These are phyloP conservation scores for Cettia cetti DNA, from an alignment of 2,113 vertebrate species.

Conservation along the genomic window DNA sequence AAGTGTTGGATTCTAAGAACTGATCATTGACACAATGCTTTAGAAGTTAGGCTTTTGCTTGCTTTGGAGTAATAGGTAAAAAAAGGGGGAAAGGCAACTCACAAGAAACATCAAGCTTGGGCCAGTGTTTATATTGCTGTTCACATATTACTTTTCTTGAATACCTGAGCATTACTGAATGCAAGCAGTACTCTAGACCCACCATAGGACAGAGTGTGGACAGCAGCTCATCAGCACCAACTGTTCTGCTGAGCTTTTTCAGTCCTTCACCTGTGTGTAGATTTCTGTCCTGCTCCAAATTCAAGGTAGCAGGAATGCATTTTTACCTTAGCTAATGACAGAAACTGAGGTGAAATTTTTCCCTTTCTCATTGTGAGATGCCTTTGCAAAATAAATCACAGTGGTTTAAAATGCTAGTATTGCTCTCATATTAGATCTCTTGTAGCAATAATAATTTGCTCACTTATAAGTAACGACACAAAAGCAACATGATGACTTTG, in stretches of 20 bases:
- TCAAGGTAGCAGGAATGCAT: neutral
- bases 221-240: neutral
- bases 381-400: slow-evolving; percentile 31
- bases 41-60: neutral
- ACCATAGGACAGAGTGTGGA: neutral
- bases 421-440: neutral
- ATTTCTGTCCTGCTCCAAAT: neutral
- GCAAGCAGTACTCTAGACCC: neutral
- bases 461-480: neutral
- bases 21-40: neutral
- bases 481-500: slow-evolving; percentile 4
- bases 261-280: neutral
- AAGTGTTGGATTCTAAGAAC: neutral
- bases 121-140: neutral
- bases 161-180: neutral
- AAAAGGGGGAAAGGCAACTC: neutral
- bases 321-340: neutral
- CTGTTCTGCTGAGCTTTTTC: neutral
- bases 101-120: neutral
- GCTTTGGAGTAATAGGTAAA: neutral
- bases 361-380: neutral
- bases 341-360: neutral
- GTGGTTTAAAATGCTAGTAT: slow-evolving; percentile 1
- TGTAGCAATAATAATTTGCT: slow-evolving; percentile 12
- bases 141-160: neutral